A percentile compares a stretch with the other conserved stretches of the same genome.
Evolutionary conservation across 2,797 vertebrate genomes (phyloP).

Genomic region (Thalassophryne amazonica): DNA sequence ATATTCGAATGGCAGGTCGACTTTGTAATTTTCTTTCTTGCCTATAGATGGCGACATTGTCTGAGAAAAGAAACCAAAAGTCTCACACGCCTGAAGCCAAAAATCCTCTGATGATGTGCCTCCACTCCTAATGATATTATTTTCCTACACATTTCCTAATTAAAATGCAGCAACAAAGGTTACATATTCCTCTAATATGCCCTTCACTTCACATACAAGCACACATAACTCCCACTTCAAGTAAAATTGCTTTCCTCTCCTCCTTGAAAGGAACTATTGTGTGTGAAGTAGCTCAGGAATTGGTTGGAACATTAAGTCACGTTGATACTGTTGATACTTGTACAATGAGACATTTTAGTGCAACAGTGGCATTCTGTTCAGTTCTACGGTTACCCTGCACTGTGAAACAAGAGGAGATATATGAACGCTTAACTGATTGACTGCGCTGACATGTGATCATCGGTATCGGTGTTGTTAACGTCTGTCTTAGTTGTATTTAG

Average conservation of each 20-base stretch:
- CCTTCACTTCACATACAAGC: slow-evolving; percentile 53
- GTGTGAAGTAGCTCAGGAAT: slow-evolving; percentile 51
- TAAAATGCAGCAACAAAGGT: slow-evolving; percentile 57
- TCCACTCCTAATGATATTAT: slow-evolving; percentile 53
- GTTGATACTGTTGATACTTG: slow-evolving; percentile 49
- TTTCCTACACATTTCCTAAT: slow-evolving; percentile 58
- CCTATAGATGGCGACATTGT: slow-evolving; percentile 96
- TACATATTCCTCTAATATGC: slow-evolving; percentile 44
- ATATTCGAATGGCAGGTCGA: slow-evolving; percentile 23
- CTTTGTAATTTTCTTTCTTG: slow-evolving; percentile 9
- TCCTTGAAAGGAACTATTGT: slow-evolving; percentile 53
- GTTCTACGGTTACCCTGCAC: slow-evolving; percentile 5
- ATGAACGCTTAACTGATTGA: not conserved
- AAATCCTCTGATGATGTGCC: slow-evolving; percentile 38
- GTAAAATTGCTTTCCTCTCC: slow-evolving; percentile 43
- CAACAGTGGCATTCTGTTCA: slow-evolving; percentile 2
- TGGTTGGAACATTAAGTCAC: slow-evolving; percentile 46
- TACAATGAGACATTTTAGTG: slow-evolving; percentile 22
- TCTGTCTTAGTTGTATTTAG: not conserved
- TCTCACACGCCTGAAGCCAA: slow-evolving; percentile 24
- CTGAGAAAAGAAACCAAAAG: slow-evolving; percentile 71
- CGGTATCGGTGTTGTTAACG: not conserved
- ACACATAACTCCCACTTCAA: slow-evolving; percentile 55
- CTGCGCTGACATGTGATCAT: not conserved
- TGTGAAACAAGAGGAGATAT: not conserved